These are phyloP conservation scores for Drosophila paulistorum DNA, from an alignment of 1,140 invertebrate genomes.

Conservation along the genomic window DNA sequence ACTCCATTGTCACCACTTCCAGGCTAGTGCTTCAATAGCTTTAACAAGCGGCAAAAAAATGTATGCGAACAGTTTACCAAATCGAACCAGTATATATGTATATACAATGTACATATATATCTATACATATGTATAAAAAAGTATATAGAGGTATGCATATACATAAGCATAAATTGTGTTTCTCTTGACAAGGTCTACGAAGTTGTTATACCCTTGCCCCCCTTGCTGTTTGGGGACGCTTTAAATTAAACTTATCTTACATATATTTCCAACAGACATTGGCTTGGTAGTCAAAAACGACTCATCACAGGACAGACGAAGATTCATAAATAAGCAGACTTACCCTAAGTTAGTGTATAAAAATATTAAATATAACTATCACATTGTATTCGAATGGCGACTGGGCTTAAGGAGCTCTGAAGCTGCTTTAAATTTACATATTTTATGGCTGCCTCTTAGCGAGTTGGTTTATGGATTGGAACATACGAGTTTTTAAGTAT, in stretches of 20 bases:
- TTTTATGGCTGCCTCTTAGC: conserved; percentile 39
- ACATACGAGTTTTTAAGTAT: conserved; percentile 36
- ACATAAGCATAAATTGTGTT: too few species aligned
- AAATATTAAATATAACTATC: conserved; percentile 46
- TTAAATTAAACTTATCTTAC: too few species aligned
- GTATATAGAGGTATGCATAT: too few species aligned
- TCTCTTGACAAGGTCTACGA: neutral
- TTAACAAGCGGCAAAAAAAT: neutral
- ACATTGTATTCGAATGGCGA: conserved; percentile 40
- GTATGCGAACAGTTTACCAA: neutral
- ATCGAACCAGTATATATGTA: neutral
- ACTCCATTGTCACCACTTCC: conserved; percentile 7
- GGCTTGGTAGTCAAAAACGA: too few species aligned
- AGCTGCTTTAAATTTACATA: conserved; percentile 45
- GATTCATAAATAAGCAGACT: conserved; percentile 7
- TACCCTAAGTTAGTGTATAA: neutral
- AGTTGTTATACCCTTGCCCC: neutral
- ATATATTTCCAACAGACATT: too few species aligned
- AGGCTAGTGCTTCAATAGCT: neutral
- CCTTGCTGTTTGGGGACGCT: neutral
- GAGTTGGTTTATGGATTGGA: conserved; percentile 28
- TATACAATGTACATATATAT: neutral
- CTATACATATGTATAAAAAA: neutral
- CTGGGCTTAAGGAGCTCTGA: conserved; percentile 11
- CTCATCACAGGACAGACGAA: conserved; percentile 8